phyloP scores from a whole-genome alignment of 2,888 invertebrate genomes.

The Leucophenga montana region DNA sequence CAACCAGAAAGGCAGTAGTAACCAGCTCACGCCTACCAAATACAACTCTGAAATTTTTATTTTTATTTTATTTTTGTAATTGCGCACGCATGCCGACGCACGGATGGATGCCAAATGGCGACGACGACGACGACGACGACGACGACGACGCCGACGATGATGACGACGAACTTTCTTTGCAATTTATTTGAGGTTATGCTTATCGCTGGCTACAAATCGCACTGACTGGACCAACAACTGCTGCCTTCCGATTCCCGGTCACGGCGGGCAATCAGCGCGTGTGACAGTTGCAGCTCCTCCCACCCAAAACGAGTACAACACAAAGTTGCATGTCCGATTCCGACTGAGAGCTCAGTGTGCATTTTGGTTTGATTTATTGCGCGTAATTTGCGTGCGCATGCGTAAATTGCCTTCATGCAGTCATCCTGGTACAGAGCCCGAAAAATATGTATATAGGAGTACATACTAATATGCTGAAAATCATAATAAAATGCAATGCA shows the following conservation, averaged over 20 bases:
- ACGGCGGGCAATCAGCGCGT: conserved; percentile 45
- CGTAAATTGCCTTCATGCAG: conserved; percentile 61
- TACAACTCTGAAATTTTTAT: too few species aligned
- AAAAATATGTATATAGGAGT: background rate
- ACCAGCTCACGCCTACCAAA: too few species aligned
- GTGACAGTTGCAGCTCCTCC: conserved; percentile 62
- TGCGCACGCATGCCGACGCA: conserved; percentile 58
- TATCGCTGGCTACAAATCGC: conserved; percentile 41
- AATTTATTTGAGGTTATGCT: conserved; percentile 59
- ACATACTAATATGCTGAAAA: background rate
- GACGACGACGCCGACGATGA: too few species aligned
- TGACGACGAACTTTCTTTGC: conserved; percentile 59
- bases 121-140: background rate
- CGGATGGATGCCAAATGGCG: background rate
- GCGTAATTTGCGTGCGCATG: conserved; percentile 66
- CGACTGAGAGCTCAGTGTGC: conserved; percentile 17
- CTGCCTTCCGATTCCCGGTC: conserved; percentile 27
- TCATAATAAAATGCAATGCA: conserved; percentile 1
- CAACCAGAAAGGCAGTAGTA: conserved; percentile 5
- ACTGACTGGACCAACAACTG: background rate
- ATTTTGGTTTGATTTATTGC: conserved; percentile 55
- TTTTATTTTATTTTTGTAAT: conserved; percentile 43
- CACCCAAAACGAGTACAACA: conserved; percentile 39
- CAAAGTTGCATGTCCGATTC: conserved; percentile 29
- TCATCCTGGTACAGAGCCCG: conserved; percentile 39